Percentiles rank a stretch among this genome's conserved stretches.
Conservation (phyloP, 2,797 vertebrate genomes). For the Ambastaia sidthimunki region DNA sequence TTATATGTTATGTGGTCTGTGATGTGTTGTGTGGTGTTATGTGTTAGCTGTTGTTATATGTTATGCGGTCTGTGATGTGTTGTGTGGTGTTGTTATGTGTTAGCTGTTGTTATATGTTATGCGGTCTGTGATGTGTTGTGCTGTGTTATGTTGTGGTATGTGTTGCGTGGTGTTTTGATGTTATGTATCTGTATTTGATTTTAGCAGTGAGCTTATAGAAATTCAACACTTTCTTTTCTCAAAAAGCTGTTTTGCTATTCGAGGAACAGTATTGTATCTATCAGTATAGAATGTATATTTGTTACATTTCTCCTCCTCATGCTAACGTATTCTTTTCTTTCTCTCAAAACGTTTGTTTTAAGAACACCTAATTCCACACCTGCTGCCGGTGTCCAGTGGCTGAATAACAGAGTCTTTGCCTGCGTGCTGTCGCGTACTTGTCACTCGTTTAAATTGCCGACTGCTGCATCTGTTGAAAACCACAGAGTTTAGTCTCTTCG, state of each 20-base stretch:
- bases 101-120: too few species aligned
- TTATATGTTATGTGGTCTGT: not conserved
- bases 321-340: constrained; percentile 6
- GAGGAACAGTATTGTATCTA: not conserved
- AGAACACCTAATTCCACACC: constrained; percentile 26
- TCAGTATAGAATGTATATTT: not conserved
- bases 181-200: not conserved
- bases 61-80: too few species aligned
- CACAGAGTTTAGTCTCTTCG: constrained; percentile 28
- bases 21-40: not conserved
- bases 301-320: not conserved
- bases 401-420: constrained; percentile 14
- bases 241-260: not conserved
- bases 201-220: too few species aligned
- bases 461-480: constrained; percentile 38
- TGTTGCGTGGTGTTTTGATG: not conserved
- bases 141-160: not conserved
- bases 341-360: not conserved
- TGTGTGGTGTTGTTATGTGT: too few species aligned
- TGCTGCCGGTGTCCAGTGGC: constrained; percentile 1
- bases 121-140: not conserved
- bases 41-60: not conserved
- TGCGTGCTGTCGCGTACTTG: constrained; percentile 11
- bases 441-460: constrained; percentile 46
- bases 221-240: too few species aligned